Percentiles rank a stretch among this genome's conserved stretches.
These are phyloP conservation scores for Pissodes strobi DNA, from an alignment of 1,140 invertebrate species.

Conservation along the genomic window DNA sequence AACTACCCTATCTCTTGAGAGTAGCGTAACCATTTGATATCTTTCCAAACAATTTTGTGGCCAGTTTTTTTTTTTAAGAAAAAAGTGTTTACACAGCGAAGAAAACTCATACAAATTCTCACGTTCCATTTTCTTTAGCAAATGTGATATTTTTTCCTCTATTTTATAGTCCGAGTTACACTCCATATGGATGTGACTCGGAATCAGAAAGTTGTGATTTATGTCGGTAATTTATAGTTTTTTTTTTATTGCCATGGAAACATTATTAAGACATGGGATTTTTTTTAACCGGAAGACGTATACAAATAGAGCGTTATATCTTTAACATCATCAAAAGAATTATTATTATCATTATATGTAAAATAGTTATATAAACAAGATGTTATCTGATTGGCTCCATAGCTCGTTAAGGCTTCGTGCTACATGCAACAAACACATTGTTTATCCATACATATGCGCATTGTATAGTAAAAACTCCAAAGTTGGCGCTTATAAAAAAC, in stretches of 20 bases:
- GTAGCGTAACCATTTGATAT: not conserved
- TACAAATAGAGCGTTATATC: not conserved
- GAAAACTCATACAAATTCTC: too few species aligned
- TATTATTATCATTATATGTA: not conserved
- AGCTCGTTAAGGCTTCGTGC: not conserved
- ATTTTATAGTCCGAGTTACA: not conserved
- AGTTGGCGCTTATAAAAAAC: not conserved
- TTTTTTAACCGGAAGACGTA: not conserved
- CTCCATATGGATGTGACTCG: too few species aligned
- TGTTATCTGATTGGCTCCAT: not conserved
- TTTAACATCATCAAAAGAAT: not conserved
- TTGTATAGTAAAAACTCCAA: not conserved
- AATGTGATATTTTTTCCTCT: constrained; percentile 1
- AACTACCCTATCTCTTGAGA: constrained; percentile 2
- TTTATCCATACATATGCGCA: not conserved
- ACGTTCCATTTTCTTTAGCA: not conserved
- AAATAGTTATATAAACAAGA: too few species aligned
- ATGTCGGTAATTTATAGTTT: not conserved
- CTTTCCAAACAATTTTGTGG: not conserved
- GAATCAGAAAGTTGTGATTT: not conserved
- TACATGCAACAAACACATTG: not conserved
- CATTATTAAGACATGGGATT: not conserved
- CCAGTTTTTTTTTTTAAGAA: not conserved
- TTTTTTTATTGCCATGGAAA: not conserved
- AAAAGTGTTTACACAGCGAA: not conserved